These are phyloP conservation scores for Staurois parvus DNA, from an alignment of 2,797 vertebrate genomes.

Conservation along the genomic window DNA sequence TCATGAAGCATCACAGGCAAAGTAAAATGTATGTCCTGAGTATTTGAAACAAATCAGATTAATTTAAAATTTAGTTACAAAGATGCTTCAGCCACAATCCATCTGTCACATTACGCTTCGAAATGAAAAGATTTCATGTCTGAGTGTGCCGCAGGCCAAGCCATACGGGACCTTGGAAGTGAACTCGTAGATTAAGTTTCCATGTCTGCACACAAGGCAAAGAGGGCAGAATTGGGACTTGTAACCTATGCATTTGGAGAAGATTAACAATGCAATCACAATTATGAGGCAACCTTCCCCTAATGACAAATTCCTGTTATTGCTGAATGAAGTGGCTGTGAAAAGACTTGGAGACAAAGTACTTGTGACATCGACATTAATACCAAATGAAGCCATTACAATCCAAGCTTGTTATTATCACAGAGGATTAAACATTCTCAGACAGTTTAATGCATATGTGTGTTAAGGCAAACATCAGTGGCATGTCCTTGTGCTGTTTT, in stretches of 20 bases:
- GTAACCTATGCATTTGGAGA: slow-evolving; percentile 58
- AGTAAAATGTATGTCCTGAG: slow-evolving; percentile 1
- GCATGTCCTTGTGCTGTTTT: slow-evolving; percentile 39
- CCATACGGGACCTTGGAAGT: slow-evolving; percentile 12
- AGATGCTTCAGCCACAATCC: not conserved
- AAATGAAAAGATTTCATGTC: slow-evolving; percentile 24
- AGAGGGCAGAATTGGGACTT: slow-evolving; percentile 33
- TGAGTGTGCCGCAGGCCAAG: not conserved
- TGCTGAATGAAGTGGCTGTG: slow-evolving; percentile 51
- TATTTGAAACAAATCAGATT: not conserved
- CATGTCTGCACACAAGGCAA: slow-evolving; percentile 10
- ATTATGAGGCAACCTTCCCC: slow-evolving; percentile 43
- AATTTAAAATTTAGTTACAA: slow-evolving; percentile 11
- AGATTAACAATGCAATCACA: slow-evolving; percentile 53
- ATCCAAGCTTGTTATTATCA: slow-evolving; percentile 59
- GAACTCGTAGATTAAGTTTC: slow-evolving; percentile 32
- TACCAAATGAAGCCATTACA: slow-evolving; percentile 60
- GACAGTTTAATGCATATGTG: slow-evolving; percentile 61
- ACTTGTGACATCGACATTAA: slow-evolving; percentile 62
- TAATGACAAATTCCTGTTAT: slow-evolving; percentile 61
- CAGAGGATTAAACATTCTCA: slow-evolving; percentile 53
- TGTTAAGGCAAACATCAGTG: slow-evolving; percentile 31
- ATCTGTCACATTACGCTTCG: not conserved
- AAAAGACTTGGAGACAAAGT: slow-evolving; percentile 37
- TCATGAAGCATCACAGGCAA: not conserved